Evolutionary conservation across 2,797 vertebrate genomes (phyloP), one percentile per base, ranked within the genome.

Genomic region (Neosilurus hyrtlii): DNA sequence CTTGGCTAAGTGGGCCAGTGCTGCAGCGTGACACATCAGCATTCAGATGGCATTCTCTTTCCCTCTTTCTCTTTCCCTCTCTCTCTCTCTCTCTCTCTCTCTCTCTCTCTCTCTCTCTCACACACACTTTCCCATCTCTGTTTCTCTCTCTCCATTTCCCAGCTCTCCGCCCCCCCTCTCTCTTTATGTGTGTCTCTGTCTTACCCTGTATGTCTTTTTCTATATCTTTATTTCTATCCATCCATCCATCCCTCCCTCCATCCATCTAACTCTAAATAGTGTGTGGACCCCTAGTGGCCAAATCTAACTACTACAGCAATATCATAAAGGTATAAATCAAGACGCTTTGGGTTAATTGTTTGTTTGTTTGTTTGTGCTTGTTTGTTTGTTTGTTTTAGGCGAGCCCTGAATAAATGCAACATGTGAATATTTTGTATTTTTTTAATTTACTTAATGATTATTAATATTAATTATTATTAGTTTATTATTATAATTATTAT

Each of bases 11-110:
- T 92, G 93, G 93, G 91, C 90, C 93, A 94, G 87, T 92, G 92
- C 94, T 94, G 94, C 93, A 94, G 93, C 91, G 91, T 93, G 93
- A 93, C 92, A 93, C 93, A 95, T 95, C 92, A 94, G 93, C 93
- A 95, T 94, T 95, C 94, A 89, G 92, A 78, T 51, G 89, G 90
- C 92, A 91, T 67, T 67, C 83, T 49, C 61, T 11, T 68, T 63
- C 61, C 35, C 86, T 51, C 65, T 37, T 67, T 51, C 49, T 14
- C 75, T 67, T 66, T 74, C 80, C 63, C 68, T 76, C 52, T 37
- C 61, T 85, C 30, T 63, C 63, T 82, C 70, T 15, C 67, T 57
- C 85, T 79, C 59, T 82, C 30, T 22, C 71, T 49, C 52, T 20
- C 22, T 68, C 35, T 43, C 16, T 68, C 1, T 5, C 26, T 7